These are phyloP conservation scores for Aspiorhynchus laticeps DNA, from an alignment of 2,113 vertebrate species.

Conservation along the genomic window DNA sequence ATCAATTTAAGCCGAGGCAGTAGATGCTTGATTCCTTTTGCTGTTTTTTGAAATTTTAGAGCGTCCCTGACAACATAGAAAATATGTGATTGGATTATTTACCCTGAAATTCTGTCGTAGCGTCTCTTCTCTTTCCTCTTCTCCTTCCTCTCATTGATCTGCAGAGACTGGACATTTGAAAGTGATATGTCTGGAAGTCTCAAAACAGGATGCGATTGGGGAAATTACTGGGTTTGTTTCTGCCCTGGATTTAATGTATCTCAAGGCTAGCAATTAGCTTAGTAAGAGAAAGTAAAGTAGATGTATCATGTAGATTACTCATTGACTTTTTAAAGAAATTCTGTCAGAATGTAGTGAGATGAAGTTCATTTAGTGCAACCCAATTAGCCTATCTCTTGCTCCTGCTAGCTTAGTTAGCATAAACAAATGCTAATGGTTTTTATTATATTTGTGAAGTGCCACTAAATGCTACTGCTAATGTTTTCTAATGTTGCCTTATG, in stretches of 20 bases:
- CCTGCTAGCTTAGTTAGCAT: not conserved
- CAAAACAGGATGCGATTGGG: not conserved
- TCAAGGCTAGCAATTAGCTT: not conserved
- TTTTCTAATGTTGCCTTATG: not conserved
- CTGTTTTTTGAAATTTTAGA: slow-evolving; percentile 1
- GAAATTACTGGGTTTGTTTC: not conserved
- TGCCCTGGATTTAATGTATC: not conserved
- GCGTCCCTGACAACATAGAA: not conserved
- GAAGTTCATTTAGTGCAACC: not conserved
- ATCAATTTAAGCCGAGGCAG: slow-evolving; percentile 26
- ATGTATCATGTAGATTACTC: not conserved
- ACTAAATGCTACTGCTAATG: not conserved
- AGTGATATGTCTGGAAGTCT: slow-evolving; percentile 6
- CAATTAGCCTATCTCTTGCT: not conserved
- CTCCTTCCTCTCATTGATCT: slow-evolving; percentile 1
- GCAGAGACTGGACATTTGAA: slow-evolving; percentile 28
- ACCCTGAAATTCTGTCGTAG: not conserved
- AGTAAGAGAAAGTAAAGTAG: slow-evolving; percentile 3
- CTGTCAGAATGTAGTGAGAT: not conserved
- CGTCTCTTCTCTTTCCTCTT: not conserved
- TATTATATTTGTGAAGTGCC: not conserved
- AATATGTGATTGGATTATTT: slow-evolving; percentile 18
- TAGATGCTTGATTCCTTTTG: slow-evolving; percentile 6
- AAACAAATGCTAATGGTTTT: not conserved
- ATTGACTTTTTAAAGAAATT: not conserved